Conservation (phyloP, 1,140 invertebrate species). For the Dendroctonus valens region DNA sequence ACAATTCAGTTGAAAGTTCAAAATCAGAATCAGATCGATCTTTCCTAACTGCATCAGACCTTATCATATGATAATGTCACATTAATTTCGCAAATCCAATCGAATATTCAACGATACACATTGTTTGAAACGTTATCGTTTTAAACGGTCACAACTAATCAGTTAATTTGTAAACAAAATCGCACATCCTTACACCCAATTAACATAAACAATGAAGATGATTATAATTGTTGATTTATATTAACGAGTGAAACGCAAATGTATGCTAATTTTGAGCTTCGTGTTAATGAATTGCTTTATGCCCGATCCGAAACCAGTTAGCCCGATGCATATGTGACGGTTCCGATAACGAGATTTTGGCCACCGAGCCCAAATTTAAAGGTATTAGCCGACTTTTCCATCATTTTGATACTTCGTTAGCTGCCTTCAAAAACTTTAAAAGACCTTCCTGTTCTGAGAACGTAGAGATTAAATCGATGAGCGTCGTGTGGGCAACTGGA, state of each 20-base stretch:
- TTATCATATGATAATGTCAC: no score
- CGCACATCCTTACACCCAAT: slow-evolving; percentile 21
- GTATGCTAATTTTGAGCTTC: slow-evolving; percentile 23
- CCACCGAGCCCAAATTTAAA: slow-evolving; percentile 19
- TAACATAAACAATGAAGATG: slow-evolving; percentile 30
- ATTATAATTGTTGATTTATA: slow-evolving; percentile 33
- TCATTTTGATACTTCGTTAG: slow-evolving; percentile 26
- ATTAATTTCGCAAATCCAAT: no score
- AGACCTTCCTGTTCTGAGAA: neutral
- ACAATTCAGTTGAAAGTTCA: no score
- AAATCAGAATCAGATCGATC: no score
- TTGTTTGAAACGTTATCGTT: neutral
- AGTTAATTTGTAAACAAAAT: slow-evolving; percentile 29
- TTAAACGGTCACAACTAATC: slow-evolving; percentile 9
- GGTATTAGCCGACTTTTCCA: slow-evolving; percentile 18
- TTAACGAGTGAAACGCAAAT: slow-evolving; percentile 26
- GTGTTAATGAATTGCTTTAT: slow-evolving; percentile 27
- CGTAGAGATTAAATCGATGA: neutral
- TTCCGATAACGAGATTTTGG: slow-evolving; percentile 15
- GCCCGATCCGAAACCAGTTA: slow-evolving; percentile 21
- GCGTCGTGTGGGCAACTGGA: slow-evolving; percentile 7
- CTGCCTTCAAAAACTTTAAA: slow-evolving; percentile 5
- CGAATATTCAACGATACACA: no score
- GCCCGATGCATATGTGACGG: slow-evolving; percentile 12
- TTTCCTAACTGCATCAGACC: no score